Evolutionary conservation across 2,888 invertebrate species (phyloP), one percentile per base, ranked within the genome.

Genomic region (Chrysomela aeneicollis): DNA sequence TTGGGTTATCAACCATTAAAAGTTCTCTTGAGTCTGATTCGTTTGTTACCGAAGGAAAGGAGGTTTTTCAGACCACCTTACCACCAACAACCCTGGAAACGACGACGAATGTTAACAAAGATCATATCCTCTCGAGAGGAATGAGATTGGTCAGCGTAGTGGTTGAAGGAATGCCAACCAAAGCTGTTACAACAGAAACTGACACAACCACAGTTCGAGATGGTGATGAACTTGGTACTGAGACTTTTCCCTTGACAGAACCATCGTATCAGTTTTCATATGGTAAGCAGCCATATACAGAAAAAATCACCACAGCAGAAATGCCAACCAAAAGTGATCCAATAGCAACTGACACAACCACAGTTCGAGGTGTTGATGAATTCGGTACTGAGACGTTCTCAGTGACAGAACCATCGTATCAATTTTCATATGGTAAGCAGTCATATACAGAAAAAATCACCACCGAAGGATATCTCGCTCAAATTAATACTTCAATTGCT

Each of bases 341-440:
- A n/a, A n/a, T n/a, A n/a, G n/a, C 15, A n/a, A 26, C 12, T 10
- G 22, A 53, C 10, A 50, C 50, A 18, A 46, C 6, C 26, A 54
- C n/a, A 8, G 50, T 26, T 42, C 35, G 49, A 26, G 52, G 19
- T 4, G 12, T 22, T 18, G 52, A 21, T 19, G 42, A 15, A 3
- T 67, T 59, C 32, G 60, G 57, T 5, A 65, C 57, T 30, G 68
- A 71, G 53, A 54, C 35, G n/a, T 15, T 55, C 1, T 59, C 55
- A 53, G 52, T 61, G 21, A 73, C 59, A 37, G 50, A 30, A 26
- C 51, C 10, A 18, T 37, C 32, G 32, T n/a, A n/a, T n/a, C n/a
- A n/a, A n/a, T n/a, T n/a, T n/a, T n/a, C n/a, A n/a, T n/a, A n/a
- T n/a, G n/a, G n/a, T n/a, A n/a, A n/a, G n/a, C n/a, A n/a, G n/a